Evolutionary conservation across 2,888 invertebrate genomes (phyloP).

Genomic region (Catocala sponsa): DNA sequence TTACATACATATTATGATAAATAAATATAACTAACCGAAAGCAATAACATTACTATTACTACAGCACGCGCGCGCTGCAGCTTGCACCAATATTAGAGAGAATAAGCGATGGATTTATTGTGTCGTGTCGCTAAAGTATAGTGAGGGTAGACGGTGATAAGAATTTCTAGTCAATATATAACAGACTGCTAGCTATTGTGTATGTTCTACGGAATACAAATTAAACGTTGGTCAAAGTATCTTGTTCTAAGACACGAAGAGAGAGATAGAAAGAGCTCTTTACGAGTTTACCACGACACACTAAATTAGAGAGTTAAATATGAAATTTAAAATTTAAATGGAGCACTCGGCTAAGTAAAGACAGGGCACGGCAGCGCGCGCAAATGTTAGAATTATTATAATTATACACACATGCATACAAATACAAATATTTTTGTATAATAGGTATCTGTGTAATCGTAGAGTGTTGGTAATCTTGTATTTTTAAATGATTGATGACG

Average conservation of each 20-base stretch:
- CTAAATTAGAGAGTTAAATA: slow-evolving; percentile 18
- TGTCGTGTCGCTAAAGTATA: slow-evolving; percentile 8
- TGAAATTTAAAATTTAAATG: slow-evolving; percentile 18
- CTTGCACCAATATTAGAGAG: slow-evolving; percentile 44
- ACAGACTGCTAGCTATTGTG: slow-evolving; percentile 4
- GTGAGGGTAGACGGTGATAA: slow-evolving; percentile 11
- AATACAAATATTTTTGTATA: slow-evolving; percentile 86
- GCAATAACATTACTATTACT: slow-evolving; percentile 79
- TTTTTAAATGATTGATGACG: slow-evolving; percentile 59
- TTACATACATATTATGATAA: slow-evolving; percentile 78
- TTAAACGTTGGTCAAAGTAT: too few species aligned
- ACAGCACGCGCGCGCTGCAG: slow-evolving; percentile 82
- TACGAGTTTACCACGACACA: slow-evolving; percentile 36
- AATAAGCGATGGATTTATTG: slow-evolving; percentile 13
- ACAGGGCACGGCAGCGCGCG: slow-evolving; percentile 78
- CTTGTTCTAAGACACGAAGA: not conserved
- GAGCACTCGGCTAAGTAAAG: slow-evolving; percentile 46
- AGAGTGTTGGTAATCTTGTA: slow-evolving; percentile 82
- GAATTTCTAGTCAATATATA: slow-evolving; percentile 14
- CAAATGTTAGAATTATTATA: slow-evolving; percentile 71
- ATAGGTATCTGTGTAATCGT: slow-evolving; percentile 84
- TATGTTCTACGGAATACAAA: not conserved
- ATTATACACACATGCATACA: slow-evolving; percentile 83
- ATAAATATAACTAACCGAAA: slow-evolving; percentile 83
- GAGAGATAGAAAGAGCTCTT: slow-evolving; percentile 16